Conservation (phyloP, 2,113 vertebrate genomes). For the Brienomyrus brachyistius region DNA sequence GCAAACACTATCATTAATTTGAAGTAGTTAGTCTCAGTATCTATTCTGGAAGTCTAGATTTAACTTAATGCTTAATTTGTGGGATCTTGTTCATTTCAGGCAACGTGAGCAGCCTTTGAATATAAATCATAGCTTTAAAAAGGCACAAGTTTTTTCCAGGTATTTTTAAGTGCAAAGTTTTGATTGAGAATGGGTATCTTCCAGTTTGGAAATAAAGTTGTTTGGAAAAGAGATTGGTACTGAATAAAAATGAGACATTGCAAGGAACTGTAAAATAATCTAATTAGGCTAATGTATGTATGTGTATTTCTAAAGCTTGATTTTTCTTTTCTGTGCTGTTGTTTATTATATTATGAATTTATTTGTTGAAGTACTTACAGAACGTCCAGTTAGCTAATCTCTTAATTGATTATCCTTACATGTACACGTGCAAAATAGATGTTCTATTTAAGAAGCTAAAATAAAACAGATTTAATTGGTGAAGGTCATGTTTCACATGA, state of each 20-base stretch:
- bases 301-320: neutral
- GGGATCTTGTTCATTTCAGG: neutral
- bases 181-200: neutral
- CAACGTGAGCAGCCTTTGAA: neutral
- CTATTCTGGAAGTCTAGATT: neutral
- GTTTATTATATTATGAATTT: neutral
- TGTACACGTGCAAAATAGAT: constrained; percentile 36
- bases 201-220: neutral
- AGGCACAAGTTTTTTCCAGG: neutral
- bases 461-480: constrained; percentile 48
- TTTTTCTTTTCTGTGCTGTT: neutral
- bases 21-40: neutral
- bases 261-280: neutral
- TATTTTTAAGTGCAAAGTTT: neutral
- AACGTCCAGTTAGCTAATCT: neutral
- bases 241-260: neutral
- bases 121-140: neutral
- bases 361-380: neutral
- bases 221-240: neutral
- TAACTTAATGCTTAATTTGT: neutral
- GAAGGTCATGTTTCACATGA: constrained; percentile 60
- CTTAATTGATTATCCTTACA: constrained; percentile 18
- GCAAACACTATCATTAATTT: neutral
- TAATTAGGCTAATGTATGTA: neutral
- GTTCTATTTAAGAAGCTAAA: constrained; percentile 51